These are phyloP conservation scores for Chaetodon trifasciatus DNA, from an alignment of 2,797 vertebrate genomes.

Conservation along the genomic window DNA sequence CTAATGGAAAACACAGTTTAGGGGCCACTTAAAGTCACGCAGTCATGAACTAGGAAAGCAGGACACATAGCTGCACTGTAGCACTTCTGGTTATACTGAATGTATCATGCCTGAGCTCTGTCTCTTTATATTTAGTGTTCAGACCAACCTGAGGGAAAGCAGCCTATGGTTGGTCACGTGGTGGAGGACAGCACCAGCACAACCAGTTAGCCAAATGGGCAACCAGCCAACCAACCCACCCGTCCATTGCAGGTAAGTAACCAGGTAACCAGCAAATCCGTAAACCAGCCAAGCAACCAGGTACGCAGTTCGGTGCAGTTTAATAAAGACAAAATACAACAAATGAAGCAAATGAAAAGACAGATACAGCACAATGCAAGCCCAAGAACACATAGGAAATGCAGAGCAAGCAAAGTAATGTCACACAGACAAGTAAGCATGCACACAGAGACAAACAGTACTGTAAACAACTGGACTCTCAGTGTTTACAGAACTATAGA, in stretches of 20 bases:
- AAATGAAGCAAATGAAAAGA: constrained; percentile 85
- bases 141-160: constrained; percentile 89
- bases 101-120: constrained; percentile 54
- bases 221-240: constrained; percentile 82
- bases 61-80: constrained; percentile 21
- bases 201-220: constrained; percentile 83
- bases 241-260: constrained; percentile 79
- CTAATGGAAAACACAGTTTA: constrained; percentile 75
- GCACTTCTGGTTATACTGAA: constrained; percentile 42
- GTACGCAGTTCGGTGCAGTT: constrained; percentile 76
- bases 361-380: constrained; percentile 71
- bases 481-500: constrained; percentile 46
- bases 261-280: constrained; percentile 77
- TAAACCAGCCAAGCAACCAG: constrained; percentile 76
- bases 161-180: constrained; percentile 82
- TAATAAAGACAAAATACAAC: constrained; percentile 83
- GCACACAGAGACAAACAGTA: constrained; percentile 55
- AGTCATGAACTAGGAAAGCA: constrained; percentile 1
- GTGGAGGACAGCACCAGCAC: constrained; percentile 76
- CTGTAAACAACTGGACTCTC: constrained; percentile 34
- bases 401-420: constrained; percentile 72
- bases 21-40: neutral
- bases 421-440: constrained; percentile 58
- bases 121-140: constrained; percentile 61
- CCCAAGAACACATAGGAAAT: constrained; percentile 54